Conservation (phyloP, 2,113 vertebrate genomes). For the Paramormyrops kingsleyae region DNA sequence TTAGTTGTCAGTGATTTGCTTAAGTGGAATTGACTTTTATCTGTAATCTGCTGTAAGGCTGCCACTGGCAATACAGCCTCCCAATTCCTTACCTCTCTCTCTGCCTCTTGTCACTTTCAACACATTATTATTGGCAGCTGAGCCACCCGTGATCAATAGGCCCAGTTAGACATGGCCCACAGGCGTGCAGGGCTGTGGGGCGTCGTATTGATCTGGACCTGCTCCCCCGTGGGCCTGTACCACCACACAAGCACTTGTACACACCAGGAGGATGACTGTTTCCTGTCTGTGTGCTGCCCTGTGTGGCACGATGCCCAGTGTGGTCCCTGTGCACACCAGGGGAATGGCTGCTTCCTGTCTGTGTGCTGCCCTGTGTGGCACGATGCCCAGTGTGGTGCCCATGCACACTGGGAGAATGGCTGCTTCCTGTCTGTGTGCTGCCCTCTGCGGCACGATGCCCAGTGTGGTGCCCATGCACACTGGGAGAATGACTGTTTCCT, state of each 20-base stretch:
- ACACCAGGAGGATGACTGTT: neutral
- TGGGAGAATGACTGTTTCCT: neutral
- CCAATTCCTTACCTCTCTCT: slow-evolving; percentile 53
- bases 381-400: neutral
- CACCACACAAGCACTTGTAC: slow-evolving; percentile 31
- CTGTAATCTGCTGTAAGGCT: slow-evolving; percentile 72
- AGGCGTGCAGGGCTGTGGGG: slow-evolving; percentile 68
- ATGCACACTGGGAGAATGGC: neutral
- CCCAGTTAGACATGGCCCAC: slow-evolving; percentile 73
- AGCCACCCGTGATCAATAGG: slow-evolving; percentile 85
- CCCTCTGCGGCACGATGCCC: too few relatives aligned
- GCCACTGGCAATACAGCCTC: slow-evolving; percentile 79
- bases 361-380: neutral
- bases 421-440: too few relatives aligned
- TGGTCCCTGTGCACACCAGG: too few relatives aligned
- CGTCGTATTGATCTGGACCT: slow-evolving; percentile 78
- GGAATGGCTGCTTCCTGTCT: neutral
- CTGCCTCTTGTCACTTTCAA: slow-evolving; percentile 70
- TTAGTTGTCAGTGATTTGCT: slow-evolving; percentile 92
- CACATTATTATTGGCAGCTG: slow-evolving; percentile 86
- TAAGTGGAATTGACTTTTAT: slow-evolving; percentile 99
- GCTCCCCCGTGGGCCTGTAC: slow-evolving; percentile 75
- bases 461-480: too few relatives aligned
- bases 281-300: neutral
- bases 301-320: neutral